A percentile compares a stretch with the other conserved stretches of the same genome.
These are phyloP conservation scores for Liparis tanakae DNA, from an alignment of 2,797 vertebrate genomes.

Conservation along the genomic window DNA sequence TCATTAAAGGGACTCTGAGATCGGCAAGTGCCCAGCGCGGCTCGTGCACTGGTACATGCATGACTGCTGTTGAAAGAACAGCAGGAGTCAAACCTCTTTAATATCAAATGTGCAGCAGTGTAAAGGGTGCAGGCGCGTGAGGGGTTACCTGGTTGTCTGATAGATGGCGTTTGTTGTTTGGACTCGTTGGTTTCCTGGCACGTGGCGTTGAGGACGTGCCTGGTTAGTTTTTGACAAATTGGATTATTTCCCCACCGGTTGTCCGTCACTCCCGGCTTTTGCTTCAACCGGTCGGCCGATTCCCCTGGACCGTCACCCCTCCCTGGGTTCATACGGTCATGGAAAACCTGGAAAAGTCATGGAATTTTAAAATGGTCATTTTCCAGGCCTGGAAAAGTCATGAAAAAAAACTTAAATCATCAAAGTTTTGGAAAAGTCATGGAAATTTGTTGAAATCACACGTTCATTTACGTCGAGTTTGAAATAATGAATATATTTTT, in stretches of 20 bases:
- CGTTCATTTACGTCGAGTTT: no score
- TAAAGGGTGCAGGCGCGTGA: slow-evolving; percentile 30
- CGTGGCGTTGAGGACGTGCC: background rate
- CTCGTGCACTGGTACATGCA: background rate
- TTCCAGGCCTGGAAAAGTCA: no score
- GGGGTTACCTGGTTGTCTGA: slow-evolving; percentile 27
- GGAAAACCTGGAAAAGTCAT: no score
- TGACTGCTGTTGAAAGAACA: slow-evolving; percentile 20
- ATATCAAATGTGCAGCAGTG: background rate
- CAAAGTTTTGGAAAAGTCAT: no score
- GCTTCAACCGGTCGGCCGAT: background rate
- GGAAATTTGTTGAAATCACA: no score
- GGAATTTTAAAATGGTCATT: no score
- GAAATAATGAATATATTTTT: no score
- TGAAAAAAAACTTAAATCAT: no score
- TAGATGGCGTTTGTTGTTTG: slow-evolving; percentile 33
- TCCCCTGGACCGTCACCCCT: background rate
- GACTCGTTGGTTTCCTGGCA: slow-evolving; percentile 31
- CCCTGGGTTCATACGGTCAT: no score
- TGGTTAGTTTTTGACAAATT: slow-evolving; percentile 38
- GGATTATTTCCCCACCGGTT: background rate
- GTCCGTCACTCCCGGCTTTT: background rate
- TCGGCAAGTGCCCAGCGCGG: slow-evolving; percentile 45
- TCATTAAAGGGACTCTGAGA: slow-evolving; percentile 66
- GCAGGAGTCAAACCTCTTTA: slow-evolving; percentile 13